These are phyloP conservation scores for Hapalemur alaotrensis DNA, from an alignment of 2,797 vertebrate species.

Conservation along the genomic window DNA sequence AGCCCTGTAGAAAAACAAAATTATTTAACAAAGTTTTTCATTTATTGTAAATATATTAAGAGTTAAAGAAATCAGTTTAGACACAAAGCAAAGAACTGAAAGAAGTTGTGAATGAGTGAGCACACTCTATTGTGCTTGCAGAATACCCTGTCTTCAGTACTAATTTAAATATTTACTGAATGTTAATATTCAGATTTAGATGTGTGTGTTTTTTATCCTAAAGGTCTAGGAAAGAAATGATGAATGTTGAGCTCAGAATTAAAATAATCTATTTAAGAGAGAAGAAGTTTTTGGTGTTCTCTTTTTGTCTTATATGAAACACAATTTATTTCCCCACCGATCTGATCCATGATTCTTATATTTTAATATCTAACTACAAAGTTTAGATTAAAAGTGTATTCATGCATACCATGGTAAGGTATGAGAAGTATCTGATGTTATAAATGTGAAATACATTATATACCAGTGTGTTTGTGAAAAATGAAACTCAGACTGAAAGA, in stretches of 20 bases:
- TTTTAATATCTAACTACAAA: not conserved
- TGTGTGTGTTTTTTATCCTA: conserved; percentile 11
- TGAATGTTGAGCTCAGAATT: conserved; percentile 48
- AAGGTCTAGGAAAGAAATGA: conserved; percentile 50
- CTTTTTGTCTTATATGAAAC: conserved; percentile 47
- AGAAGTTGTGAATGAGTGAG: conserved; percentile 61
- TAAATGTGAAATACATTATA: not conserved
- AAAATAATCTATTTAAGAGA: conserved; percentile 44
- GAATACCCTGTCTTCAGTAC: conserved; percentile 33
- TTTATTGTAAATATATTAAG: conserved; percentile 42
- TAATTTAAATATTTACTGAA: conserved; percentile 71
- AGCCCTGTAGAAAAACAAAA: conserved; percentile 17
- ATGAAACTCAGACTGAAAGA: not conserved
- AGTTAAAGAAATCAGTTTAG: conserved; percentile 48
- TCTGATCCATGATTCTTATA: not conserved
- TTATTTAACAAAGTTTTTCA: conserved; percentile 52
- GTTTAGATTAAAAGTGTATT: conserved; percentile 34
- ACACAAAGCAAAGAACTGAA: conserved; percentile 49
- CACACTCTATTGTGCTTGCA: conserved; percentile 29
- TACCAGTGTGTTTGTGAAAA: not conserved
- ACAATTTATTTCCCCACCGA: not conserved
- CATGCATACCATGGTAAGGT: not conserved
- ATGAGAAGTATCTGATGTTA: not conserved
- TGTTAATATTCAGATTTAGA: conserved; percentile 54
- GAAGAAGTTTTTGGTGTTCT: not conserved